Evolutionary conservation across 2,113 vertebrate species (phyloP).

Genomic region (Paramisgurnus dabryanus): DNA sequence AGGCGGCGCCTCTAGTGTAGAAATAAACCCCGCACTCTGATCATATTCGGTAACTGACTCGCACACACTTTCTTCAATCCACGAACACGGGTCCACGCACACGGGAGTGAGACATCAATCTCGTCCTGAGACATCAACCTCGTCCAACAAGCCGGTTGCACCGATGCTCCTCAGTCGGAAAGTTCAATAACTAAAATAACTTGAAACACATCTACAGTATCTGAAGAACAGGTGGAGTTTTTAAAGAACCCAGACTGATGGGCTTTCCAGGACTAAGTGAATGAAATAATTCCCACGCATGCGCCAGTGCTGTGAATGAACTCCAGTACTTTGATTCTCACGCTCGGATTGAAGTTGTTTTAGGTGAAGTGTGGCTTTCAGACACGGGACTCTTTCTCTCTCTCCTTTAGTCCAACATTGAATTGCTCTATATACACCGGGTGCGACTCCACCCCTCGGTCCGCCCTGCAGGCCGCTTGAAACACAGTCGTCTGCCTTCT

Average conservation of each 20-base stretch:
- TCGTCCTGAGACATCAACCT: constrained; percentile 10
- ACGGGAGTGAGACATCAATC: not conserved
- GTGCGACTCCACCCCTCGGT: constrained; percentile 51
- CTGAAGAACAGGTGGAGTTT: not conserved
- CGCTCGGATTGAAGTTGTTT: constrained; percentile 35
- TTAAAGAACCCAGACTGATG: constrained; percentile 4
- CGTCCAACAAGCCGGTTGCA: not conserved
- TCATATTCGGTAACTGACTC: constrained; percentile 3
- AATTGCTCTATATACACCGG: constrained; percentile 53
- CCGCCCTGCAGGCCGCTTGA: constrained; percentile 41
- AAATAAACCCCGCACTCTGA: constrained; percentile 24
- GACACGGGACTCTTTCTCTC: constrained; percentile 31
- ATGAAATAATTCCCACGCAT: constrained; percentile 15
- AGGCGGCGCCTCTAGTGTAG: constrained; percentile 44
- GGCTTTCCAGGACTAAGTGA: constrained; percentile 5
- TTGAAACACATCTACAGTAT: not conserved
- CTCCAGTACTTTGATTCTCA: constrained; percentile 40
- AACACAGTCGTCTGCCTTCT: constrained; percentile 25
- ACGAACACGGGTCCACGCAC: not conserved
- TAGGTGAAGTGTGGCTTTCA: constrained; percentile 27
- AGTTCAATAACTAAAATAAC: not conserved
- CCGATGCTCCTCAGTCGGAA: not conserved
- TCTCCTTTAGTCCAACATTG: constrained; percentile 41
- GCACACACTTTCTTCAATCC: not conserved
- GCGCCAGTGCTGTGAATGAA: constrained; percentile 24